Evolutionary conservation across 2,888 invertebrate genomes (phyloP), one percentile per base, ranked within the genome.

Genomic region (Drosophila gaucha): DNA sequence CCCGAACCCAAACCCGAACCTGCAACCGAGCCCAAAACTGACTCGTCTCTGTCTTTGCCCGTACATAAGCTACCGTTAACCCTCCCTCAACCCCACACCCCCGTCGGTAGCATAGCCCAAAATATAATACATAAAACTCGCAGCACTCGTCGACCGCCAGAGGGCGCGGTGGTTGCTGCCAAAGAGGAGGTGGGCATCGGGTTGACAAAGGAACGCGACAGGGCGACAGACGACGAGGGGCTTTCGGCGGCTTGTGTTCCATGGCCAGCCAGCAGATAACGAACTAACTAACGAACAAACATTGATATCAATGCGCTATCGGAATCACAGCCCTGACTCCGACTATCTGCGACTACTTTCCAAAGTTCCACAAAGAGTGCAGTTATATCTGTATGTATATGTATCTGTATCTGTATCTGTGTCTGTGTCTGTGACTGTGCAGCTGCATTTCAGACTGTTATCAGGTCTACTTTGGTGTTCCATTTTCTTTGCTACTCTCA

Each of bases 221-320:
- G 22, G 33, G 33, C 14, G 16, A n/a, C 35, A 26, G 18, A 6
- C 35, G n/a, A 26, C 26, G n/a, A n/a, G 43, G 41, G 46, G 41
- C 30, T 54, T 6, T 31, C 20, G 46, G 39, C 33, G 22, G 35
- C 28, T 46, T 68, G 50, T 52, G 28, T 8, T 36, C 31, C 36
- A 44, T 36, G 55, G 33, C 30, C 44, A 39, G 67, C 58, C 35
- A 35, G 14, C 33, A 80, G 82, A 84, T 82, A 85, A 79, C 74
- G 77, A 85, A 82, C 85, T 82, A 79, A 72, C 77, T 79, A 80
- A 76, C 80, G 79, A 85, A 77, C 79, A 56, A 73, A 43, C 73
- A 30, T 59, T 56, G 67, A 76, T 80, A 78, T 76, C 78, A 75
- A 69, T 68, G 66, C 59, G 51, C 43, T 43, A 26, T 65, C 63